These are phyloP conservation scores for Pygoscelis antarcticus DNA, from an alignment of 2,113 vertebrate species.

Conservation along the genomic window DNA sequence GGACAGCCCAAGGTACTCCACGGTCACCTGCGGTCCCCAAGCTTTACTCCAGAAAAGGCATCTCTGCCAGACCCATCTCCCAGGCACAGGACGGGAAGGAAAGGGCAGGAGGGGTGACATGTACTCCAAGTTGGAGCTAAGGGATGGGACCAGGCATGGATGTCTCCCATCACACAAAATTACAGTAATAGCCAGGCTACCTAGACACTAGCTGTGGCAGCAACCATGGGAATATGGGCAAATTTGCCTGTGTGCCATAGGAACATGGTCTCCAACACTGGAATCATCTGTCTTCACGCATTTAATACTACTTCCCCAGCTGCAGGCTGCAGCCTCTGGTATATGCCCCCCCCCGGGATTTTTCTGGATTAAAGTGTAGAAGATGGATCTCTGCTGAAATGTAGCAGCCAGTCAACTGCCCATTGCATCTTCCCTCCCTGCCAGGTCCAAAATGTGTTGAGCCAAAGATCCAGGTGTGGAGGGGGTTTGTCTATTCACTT, in stretches of 20 bases:
- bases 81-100: neutral
- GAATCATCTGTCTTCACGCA: neutral
- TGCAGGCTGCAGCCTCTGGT: neutral
- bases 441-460: neutral
- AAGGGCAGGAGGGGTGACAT: neutral
- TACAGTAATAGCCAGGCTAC: neutral
- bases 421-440: neutral
- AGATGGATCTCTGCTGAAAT: neutral
- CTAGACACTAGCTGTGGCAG: neutral
- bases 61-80: neutral
- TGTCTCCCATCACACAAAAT: neutral
- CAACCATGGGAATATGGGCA: neutral
- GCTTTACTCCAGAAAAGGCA: neutral
- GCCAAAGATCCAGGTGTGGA: neutral
- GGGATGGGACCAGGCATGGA: neutral
- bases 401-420: neutral
- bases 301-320: neutral
- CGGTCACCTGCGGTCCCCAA: fast-evolving
- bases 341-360: neutral
- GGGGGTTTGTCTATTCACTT: neutral
- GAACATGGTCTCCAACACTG: fast-evolving
- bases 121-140: neutral
- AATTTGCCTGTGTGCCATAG: neutral
- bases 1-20: neutral
- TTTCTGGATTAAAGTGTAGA: neutral